Evolutionary conservation across 2,113 vertebrate species (phyloP), one percentile per base, ranked within the genome.

Genomic region (Aspiorhynchus laticeps): DNA sequence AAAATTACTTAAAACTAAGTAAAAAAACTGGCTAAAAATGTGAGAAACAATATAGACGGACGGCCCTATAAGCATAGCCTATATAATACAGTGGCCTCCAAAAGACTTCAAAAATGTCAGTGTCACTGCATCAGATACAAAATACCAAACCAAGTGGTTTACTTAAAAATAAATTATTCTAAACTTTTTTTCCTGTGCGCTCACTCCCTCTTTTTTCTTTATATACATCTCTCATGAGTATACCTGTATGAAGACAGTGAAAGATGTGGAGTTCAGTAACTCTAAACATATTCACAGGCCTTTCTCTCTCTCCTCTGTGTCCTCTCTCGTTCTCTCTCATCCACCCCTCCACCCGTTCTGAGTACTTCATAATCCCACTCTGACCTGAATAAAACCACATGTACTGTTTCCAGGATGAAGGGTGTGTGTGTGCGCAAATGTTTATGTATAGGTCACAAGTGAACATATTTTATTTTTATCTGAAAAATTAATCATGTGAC

Each of bases 331-430:
- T 75, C 24, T 53, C 63, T 15, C 59, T 28, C 17, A 17, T 74
- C 77, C 28, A 21, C 79, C 83, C 38, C 84, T 63, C 11, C 88
- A 17, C 56, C 81, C 67, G 19, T n/a, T 24, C 73, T 65, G 87
- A 93, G 83, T 69, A 87, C 53, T 85, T 91, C 81, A 33, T 93
- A 93, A 94, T 94, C 93, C 90, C 78, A 65, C 48, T 89, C 86
- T 95, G 94, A 91, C 94, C 94, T 91, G 88, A 87, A 92, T 93
- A 88, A 90, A 86, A 87, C 87, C 87, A 84, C 83, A 90, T 51
- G 56, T 86, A 33, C 90, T 77, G 83, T 75, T 81, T 87, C 85
- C 4, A 59, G 51, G 46, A 83, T 74, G 82, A 82, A 41, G 89
- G 12, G 79, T 36, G 76, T 87, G 48, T 71, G 2, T 67, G 14